A percentile compares a stretch with the other conserved stretches of the same genome.
Evolutionary conservation across 1,140 invertebrate species (phyloP).

Genomic region (Tetramorium simillimum): DNA sequence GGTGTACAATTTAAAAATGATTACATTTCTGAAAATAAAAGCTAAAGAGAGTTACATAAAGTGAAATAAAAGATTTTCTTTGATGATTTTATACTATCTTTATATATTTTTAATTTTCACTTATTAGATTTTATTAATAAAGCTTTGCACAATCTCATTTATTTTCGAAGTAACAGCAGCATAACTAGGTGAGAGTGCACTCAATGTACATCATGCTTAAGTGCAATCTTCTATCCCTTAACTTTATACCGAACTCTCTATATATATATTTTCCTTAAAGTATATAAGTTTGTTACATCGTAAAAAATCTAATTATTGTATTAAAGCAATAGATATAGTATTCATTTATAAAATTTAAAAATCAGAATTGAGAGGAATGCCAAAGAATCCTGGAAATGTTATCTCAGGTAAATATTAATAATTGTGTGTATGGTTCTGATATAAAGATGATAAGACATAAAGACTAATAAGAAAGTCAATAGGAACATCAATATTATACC

Average conservation of each 20-base stretch:
- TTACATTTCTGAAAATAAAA: neutral
- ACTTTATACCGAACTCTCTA: neutral
- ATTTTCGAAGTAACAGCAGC: neutral
- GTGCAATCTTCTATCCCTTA: neutral
- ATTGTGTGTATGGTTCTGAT: neutral
- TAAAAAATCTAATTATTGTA: neutral
- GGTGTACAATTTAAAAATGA: neutral
- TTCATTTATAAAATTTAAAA: neutral
- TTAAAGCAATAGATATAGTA: neutral
- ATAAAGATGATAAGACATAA: neutral
- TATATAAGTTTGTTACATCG: neutral
- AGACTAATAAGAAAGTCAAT: neutral
- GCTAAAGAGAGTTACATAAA: neutral
- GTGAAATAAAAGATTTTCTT: neutral
- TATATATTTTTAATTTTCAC: neutral
- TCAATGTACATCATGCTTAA: neutral
- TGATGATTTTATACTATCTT: neutral
- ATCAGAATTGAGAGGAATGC: neutral
- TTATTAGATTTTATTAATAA: constrained; percentile 1
- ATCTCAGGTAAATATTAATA: neutral
- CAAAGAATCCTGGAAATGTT: neutral
- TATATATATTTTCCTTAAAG: neutral
- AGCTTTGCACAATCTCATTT: neutral
- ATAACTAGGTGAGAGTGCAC: neutral
- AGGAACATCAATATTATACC: constrained; percentile 68